phyloP scores from a whole-genome alignment of 2,888 invertebrate species.

The Eurytoma californica region DNA sequence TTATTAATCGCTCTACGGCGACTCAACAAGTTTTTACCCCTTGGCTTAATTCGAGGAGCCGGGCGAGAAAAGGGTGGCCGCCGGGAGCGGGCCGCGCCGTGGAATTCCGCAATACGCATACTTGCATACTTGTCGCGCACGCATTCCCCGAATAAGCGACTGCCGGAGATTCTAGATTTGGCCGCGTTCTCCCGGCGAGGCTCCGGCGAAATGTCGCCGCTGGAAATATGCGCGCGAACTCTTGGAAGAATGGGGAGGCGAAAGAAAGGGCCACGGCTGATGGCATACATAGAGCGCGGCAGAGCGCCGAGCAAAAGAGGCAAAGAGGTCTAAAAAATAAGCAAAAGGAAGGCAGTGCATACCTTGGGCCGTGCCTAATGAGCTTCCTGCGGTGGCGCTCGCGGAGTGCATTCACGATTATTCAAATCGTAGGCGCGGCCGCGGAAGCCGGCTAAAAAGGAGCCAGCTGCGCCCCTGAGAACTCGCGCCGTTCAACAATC shows the following conservation, averaged over 20 bases:
- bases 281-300: background rate
- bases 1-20: background rate
- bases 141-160: slow-evolving; percentile 10
- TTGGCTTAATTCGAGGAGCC: background rate
- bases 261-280: background rate
- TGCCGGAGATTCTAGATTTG: slow-evolving; percentile 33
- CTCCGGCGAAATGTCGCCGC: background rate
- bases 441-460: slow-evolving; percentile 44
- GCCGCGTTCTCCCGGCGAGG: background rate
- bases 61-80: too few species aligned
- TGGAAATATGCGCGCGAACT: background rate
- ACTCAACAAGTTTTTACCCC: background rate
- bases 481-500: slow-evolving; percentile 57
- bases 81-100: background rate
- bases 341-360: slow-evolving; percentile 55
- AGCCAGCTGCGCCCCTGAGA: slow-evolving; percentile 44
- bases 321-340: slow-evolving; percentile 2
- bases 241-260: slow-evolving; percentile 7
- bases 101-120: slow-evolving; percentile 43
- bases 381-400: slow-evolving; percentile 70
- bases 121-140: slow-evolving; percentile 11
- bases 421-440: slow-evolving; percentile 57
- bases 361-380: slow-evolving; percentile 73
- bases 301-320: background rate
- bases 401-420: slow-evolving; percentile 59